These are phyloP conservation scores for Oreochromis aureus DNA, from an alignment of 2,113 vertebrate species.

Conservation along the genomic window DNA sequence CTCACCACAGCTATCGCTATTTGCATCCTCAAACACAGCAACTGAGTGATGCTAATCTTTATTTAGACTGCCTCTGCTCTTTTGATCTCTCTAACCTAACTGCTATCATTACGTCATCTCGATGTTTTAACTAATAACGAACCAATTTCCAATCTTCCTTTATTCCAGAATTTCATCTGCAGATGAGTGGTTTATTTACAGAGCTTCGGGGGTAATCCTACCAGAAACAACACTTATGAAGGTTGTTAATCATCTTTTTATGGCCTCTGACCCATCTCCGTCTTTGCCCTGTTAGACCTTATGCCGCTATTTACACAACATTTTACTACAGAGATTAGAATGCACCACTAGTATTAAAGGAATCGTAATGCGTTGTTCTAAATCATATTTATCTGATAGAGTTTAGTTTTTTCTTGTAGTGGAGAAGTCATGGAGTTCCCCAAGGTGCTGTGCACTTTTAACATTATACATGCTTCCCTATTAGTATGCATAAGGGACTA, in stretches of 20 bases:
- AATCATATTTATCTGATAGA: not conserved
- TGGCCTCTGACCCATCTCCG: not conserved
- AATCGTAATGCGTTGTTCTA: not conserved
- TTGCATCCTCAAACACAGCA: not conserved
- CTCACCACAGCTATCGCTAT: not conserved
- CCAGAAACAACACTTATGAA: not conserved
- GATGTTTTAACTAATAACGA: not conserved
- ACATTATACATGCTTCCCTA: not conserved
- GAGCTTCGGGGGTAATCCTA: not conserved
- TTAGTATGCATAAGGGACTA: not conserved
- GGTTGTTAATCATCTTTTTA: not conserved
- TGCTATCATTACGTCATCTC: not conserved
- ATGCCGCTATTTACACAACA: not conserved
- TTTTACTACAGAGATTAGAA: not conserved
- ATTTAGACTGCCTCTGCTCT: not conserved
- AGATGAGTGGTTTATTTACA: not conserved
- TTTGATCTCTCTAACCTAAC: not conserved
- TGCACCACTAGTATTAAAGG: not conserved
- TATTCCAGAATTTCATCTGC: not conserved
- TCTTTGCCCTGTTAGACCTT: not conserved
- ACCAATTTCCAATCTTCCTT: not conserved
- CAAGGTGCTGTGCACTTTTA: not conserved
- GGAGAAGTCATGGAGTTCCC: not conserved
- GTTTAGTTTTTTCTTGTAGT: fast-evolving
- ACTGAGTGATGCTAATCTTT: not conserved